Conservation (phyloP, 2,888 invertebrate species). For the Eilema depressum region DNA sequence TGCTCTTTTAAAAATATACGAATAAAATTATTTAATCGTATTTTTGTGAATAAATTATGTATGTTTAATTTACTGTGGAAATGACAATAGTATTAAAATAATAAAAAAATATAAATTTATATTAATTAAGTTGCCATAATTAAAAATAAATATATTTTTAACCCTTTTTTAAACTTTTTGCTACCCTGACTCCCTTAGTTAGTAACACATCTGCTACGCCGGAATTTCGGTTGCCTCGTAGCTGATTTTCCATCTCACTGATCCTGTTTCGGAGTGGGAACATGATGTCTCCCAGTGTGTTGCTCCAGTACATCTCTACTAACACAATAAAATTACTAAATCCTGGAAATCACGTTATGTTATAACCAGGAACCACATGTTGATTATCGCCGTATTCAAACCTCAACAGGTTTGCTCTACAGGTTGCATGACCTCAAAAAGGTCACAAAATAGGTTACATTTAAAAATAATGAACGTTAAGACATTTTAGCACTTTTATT, state of each 20-base stretch:
- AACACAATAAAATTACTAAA: neutral
- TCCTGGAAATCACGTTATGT: neutral
- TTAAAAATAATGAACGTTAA: neutral
- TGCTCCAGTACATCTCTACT: neutral
- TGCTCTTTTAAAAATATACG: neutral
- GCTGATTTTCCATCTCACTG: neutral
- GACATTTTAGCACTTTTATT: neutral
- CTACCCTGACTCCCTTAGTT: neutral
- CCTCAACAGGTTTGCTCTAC: constrained; percentile 1
- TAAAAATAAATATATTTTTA: neutral
- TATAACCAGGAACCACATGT: neutral
- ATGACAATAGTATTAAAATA: neutral
- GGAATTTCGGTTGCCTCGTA: neutral
- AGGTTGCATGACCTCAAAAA: neutral
- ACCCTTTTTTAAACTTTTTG: neutral
- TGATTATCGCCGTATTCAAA: neutral
- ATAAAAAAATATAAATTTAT: neutral
- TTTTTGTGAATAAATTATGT: neutral
- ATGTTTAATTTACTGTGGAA: neutral
- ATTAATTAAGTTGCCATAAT: neutral
- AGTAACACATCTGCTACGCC: neutral
- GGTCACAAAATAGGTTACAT: neutral
- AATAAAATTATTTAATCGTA: neutral
- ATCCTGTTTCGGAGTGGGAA: neutral
- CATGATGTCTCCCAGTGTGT: neutral